Percentiles rank a stretch among this genome's conserved stretches.
Conservation (phyloP, 2,113 vertebrate genomes). For the Dasyprocta punctata region DNA sequence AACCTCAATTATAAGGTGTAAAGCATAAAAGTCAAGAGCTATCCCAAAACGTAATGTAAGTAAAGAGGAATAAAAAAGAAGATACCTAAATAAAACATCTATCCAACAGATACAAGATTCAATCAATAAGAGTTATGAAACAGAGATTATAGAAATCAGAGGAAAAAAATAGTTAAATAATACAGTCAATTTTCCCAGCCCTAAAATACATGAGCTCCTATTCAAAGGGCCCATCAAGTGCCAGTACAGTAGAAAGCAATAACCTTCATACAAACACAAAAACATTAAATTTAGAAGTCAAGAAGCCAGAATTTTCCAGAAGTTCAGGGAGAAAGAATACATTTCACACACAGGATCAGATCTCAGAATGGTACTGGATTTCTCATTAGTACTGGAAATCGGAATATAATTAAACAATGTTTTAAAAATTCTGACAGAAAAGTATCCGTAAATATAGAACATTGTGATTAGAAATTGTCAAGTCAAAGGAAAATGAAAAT, state of each 20-base stretch:
- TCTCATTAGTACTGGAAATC: not conserved
- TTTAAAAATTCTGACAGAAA: slow-evolving; percentile 4
- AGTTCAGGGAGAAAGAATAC: not conserved
- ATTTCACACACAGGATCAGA: slow-evolving; percentile 31
- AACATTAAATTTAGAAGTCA: slow-evolving; percentile 36
- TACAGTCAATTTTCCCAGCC: not conserved
- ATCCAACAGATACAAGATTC: not conserved
- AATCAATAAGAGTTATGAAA: slow-evolving; percentile 14
- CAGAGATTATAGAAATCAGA: not conserved
- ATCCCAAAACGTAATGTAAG: not conserved
- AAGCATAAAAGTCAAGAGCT: slow-evolving; percentile 20
- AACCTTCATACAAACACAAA: not conserved
- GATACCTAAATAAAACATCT: not conserved
- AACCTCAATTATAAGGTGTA: not conserved
- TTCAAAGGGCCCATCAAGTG: not conserved
- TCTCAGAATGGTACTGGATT: not conserved
- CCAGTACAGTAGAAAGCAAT: not conserved
- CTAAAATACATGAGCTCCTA: not conserved
- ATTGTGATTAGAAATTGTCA: not conserved
- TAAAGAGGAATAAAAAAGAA: not conserved
- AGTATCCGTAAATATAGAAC: not conserved
- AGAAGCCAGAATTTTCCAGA: not conserved
- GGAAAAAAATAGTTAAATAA: not conserved
- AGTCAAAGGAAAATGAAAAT: not conserved
- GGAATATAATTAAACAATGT: not conserved